Evolutionary conservation across 2,797 vertebrate genomes (phyloP).

Genomic region (Diplodus puntazzo): DNA sequence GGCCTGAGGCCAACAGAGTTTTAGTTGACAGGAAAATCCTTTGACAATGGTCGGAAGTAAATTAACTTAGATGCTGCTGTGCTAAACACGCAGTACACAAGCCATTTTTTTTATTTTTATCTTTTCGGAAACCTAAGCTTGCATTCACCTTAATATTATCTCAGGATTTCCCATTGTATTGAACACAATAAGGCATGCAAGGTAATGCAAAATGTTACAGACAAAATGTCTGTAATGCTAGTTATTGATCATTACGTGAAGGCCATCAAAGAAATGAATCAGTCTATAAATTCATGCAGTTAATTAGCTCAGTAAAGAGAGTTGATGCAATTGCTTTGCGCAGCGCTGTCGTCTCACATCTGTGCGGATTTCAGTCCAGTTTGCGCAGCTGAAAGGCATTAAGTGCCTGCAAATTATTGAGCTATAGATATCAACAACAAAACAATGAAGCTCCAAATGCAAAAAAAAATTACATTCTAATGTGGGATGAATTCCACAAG

Average conservation of each 20-base stretch:
- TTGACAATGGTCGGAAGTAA: no score
- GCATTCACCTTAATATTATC: no score
- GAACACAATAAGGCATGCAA: no score
- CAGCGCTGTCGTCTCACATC: no score
- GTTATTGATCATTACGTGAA: background rate
- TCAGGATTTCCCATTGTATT: no score
- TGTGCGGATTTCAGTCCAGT: background rate
- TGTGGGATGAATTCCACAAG: slow-evolving; percentile 19
- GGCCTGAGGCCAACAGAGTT: no score
- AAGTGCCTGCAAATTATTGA: slow-evolving; percentile 1
- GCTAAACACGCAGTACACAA: no score
- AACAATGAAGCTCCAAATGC: slow-evolving; percentile 18
- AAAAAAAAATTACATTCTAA: slow-evolving; percentile 19
- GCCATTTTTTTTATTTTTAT: no score
- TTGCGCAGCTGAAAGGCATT: background rate
- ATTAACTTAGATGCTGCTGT: no score
- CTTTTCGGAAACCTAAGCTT: no score
- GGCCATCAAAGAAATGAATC: background rate
- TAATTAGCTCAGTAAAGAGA: background rate
- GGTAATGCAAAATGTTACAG: no score
- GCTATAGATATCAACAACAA: slow-evolving; percentile 14
- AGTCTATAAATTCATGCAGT: background rate
- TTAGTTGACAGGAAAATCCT: no score
- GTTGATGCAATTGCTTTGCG: background rate
- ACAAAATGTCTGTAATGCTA: background rate